Evolutionary conservation across 2,888 invertebrate genomes (phyloP).

Genomic region (Seira ritae): DNA sequence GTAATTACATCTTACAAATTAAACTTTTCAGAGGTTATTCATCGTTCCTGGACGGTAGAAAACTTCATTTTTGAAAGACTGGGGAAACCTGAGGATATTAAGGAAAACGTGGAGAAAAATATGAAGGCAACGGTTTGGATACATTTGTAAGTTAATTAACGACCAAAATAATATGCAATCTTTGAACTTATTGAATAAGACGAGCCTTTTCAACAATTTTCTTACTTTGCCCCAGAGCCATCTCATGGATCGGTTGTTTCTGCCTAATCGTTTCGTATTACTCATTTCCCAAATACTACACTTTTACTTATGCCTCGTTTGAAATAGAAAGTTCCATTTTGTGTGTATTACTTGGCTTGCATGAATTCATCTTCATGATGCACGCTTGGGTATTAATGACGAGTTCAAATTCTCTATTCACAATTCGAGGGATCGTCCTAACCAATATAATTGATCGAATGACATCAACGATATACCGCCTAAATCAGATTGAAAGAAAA

Average conservation of each 20-base stretch:
- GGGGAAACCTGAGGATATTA: neutral
- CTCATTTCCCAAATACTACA: constrained; percentile 46
- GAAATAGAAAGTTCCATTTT: neutral
- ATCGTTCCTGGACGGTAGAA: constrained; percentile 21
- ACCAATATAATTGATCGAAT: constrained; percentile 27
- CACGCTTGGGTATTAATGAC: constrained; percentile 51
- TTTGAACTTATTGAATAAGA: neutral
- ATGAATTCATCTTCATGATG: constrained; percentile 49
- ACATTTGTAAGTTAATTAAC: constrained; percentile 27
- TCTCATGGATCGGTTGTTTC: constrained; percentile 34
- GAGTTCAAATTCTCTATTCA: constrained; percentile 21
- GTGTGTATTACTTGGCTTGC: constrained; percentile 29
- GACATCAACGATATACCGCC: neutral
- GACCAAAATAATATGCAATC: neutral
- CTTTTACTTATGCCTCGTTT: constrained; percentile 44
- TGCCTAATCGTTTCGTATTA: constrained; percentile 40
- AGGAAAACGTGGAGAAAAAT: neutral
- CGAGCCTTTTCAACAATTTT: neutral
- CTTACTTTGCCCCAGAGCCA: constrained; percentile 19
- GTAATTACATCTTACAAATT: constrained; percentile 10
- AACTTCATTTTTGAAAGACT: constrained; percentile 18
- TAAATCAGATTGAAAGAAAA: neutral
- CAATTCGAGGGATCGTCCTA: constrained; percentile 16
- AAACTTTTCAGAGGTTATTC: constrained; percentile 38
- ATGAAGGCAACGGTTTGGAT: constrained; percentile 31